Evolutionary conservation across 1,140 invertebrate species (phyloP), one percentile per base, ranked within the genome.

Genomic region (Drosophila jambulina): DNA sequence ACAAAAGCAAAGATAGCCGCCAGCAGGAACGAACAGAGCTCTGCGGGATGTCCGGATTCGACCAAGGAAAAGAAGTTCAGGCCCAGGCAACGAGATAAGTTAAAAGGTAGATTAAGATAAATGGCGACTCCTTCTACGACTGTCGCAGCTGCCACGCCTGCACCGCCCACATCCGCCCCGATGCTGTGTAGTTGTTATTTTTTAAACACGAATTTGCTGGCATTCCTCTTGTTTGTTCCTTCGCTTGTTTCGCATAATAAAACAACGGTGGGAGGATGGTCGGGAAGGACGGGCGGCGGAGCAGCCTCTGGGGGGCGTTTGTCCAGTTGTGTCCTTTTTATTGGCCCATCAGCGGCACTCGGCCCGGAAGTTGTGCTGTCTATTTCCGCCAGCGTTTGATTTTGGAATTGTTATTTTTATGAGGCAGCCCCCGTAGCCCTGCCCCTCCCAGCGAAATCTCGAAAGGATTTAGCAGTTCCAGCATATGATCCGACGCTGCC

Each of bases 21-120:
- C 48, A 54, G 32, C 60, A 46, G 23, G 5, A 57, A 13, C 17
- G 45, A 38, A 25, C 29, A 46, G 62, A 61, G 62, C 57, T 13
- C 29, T 43, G 36, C 25, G 12, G 15, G 34, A 58, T 38, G 25
- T 46, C 51, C 58, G 54, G 53, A 78, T 45, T 48, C 46, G 51
- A 65, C 51, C 21, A 63, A 68, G 29, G 38, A 65, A 72, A 82
- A 83, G 49, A 85, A 86, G 84, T 84, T 88, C 72, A 63, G 74
- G 57, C 70, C 64, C 65, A 72, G 67, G 59, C 81, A 90, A 88
- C 81, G 85, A 88, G 85, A 88, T 88, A 88, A 88, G 85, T 88
- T 88, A 88, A 88, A 86, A 88, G 85, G 85, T 88, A 88, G 85
- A 88, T 88, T 88, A 88, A 88, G 85, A 88, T 88, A 90, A 88